A percentile compares a stretch with the other conserved stretches of the same genome.
Conservation (phyloP, 2,888 invertebrate species). For the Drosophila planitibia region DNA sequence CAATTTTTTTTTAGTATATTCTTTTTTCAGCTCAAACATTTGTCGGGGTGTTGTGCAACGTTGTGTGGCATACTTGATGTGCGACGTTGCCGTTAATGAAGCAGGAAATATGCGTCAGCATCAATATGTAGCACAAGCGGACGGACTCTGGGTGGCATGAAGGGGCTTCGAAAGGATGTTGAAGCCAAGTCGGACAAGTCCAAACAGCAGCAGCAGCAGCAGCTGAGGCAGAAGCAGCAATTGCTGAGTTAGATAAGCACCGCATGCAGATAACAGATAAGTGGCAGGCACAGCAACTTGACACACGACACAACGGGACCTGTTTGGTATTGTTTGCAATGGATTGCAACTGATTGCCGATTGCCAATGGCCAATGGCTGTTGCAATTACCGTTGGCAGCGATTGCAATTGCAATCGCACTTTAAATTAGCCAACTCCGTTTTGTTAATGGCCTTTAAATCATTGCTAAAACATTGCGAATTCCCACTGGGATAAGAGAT, state of each 20-base stretch:
- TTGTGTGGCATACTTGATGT: slow-evolving; percentile 69
- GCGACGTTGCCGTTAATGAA: slow-evolving; percentile 70
- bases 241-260: slow-evolving; percentile 48
- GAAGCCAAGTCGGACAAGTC: slow-evolving; percentile 22
- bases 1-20: slow-evolving; percentile 37
- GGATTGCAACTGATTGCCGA: slow-evolving; percentile 44
- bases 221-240: neutral
- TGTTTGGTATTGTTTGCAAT: slow-evolving; percentile 29
- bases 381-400: neutral
- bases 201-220: neutral
- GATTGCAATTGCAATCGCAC: neutral
- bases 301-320: neutral
- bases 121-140: slow-evolving; percentile 57
- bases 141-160: neutral
- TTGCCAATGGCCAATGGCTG: slow-evolving; percentile 14
- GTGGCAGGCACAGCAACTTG: slow-evolving; percentile 1
- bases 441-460: neutral
- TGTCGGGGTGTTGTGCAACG: slow-evolving; percentile 25
- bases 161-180: slow-evolving; percentile 10
- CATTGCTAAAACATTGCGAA: neutral
- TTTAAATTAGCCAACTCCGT: neutral
- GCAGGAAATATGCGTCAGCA: slow-evolving; percentile 78
- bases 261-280: slow-evolving; percentile 58
- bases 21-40: slow-evolving; percentile 32
- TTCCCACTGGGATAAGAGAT: neutral